A percentile compares a stretch with the other conserved stretches of the same genome.
Evolutionary conservation across 2,797 vertebrate species (phyloP).

Genomic region (Anniella stebbinsi): DNA sequence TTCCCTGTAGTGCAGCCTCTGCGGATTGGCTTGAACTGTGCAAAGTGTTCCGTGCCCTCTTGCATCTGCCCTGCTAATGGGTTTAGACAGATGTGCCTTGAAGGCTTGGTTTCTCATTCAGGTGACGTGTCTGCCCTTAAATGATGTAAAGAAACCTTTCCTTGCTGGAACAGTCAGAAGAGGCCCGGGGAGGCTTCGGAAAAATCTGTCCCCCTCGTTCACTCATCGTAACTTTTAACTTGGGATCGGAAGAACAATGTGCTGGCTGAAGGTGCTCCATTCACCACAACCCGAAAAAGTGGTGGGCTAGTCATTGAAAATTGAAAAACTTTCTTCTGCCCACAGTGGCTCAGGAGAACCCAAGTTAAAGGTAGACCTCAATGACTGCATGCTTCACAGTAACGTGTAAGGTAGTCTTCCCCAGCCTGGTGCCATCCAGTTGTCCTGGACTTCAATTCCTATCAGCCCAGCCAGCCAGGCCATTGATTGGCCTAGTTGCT

Average conservation of each 20-base stretch:
- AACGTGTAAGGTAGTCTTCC: not conserved
- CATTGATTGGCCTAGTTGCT: too few species aligned
- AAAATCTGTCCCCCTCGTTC: not conserved
- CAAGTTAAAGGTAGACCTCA: not conserved
- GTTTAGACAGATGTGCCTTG: accelerated
- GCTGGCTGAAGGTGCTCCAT: not conserved
- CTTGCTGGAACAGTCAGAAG: not conserved
- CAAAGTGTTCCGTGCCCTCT: not conserved
- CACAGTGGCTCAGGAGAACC: not conserved
- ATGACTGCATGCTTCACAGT: too few species aligned
- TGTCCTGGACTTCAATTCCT: not conserved
- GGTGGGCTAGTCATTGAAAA: not conserved
- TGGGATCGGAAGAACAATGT: not conserved
- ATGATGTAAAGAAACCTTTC: conserved; percentile 16
- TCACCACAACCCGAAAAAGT: not conserved
- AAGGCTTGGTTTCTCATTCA: not conserved
- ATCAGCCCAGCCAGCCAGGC: not conserved
- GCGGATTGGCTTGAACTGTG: conserved; percentile 11
- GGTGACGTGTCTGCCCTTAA: not conserved
- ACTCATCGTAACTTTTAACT: not conserved
- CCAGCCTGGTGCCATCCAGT: not conserved
- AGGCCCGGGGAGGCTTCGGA: not conserved
- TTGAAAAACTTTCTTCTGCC: not conserved
- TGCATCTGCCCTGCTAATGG: not conserved
- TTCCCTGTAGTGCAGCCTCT: not conserved